Conservation (phyloP, 2,888 invertebrate genomes). For the Microctonus brassicae region DNA sequence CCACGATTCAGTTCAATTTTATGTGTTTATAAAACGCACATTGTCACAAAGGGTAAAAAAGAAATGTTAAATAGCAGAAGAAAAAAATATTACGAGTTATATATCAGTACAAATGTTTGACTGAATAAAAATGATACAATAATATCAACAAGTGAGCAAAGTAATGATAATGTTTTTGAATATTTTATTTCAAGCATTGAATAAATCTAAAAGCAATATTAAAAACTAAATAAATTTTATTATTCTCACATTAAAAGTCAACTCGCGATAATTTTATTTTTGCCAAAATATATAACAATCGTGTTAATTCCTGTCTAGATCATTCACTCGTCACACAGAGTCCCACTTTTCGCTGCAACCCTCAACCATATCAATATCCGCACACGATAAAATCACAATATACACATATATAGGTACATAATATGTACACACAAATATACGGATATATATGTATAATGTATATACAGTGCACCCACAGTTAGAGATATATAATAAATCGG, state of each 20-base stretch:
- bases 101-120: background rate
- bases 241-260: conserved; percentile 39
- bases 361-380: conserved; percentile 59
- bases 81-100: conserved; percentile 31
- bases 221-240: no score
- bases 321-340: conserved; percentile 42
- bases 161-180: no score
- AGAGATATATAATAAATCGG: conserved; percentile 67
- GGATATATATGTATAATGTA: no score
- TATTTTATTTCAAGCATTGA: no score
- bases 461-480: conserved; percentile 19
- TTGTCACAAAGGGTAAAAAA: conserved; percentile 5
- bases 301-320: conserved; percentile 59
- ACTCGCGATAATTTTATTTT: background rate
- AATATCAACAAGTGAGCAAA: background rate
- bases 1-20: no score
- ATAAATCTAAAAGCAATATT: no score
- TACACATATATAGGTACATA: conserved; percentile 46
- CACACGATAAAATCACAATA: conserved; percentile 65
- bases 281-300: conserved; percentile 62
- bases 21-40: background rate
- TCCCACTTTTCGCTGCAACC: conserved; percentile 48
- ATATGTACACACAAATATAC: conserved; percentile 38
- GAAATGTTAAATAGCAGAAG: conserved; percentile 9
- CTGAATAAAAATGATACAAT: background rate